Conservation (phyloP, 53 echinoderm and acorn worm species). For the Paelopatides confundens region DNA sequence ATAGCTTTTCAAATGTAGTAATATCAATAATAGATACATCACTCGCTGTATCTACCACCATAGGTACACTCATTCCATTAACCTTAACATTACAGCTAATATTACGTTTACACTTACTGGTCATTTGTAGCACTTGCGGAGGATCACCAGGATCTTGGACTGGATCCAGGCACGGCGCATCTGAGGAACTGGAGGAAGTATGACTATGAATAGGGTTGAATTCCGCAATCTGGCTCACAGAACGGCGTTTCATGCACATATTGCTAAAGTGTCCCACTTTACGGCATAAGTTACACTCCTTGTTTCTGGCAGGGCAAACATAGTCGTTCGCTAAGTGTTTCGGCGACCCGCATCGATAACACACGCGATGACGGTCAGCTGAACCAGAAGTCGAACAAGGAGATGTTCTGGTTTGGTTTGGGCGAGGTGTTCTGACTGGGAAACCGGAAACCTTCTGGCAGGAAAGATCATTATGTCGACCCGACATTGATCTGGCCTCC, state of each 20-base stretch:
- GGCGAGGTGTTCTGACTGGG: too few relatives aligned
- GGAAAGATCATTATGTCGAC: too few relatives aligned
- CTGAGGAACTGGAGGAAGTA: background rate
- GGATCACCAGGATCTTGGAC: too few relatives aligned
- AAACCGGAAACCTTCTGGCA: too few relatives aligned
- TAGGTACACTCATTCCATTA: background rate
- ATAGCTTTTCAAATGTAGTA: background rate
- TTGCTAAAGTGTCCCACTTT: constrained; percentile 12
- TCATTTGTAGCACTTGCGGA: too few relatives aligned
- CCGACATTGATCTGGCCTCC: too few relatives aligned
- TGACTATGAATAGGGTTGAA: background rate
- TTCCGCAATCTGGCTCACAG: background rate
- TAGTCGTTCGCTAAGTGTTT: constrained; percentile 33
- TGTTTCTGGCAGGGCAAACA: constrained; percentile 15
- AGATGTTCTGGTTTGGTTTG: too few relatives aligned
- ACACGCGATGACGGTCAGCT: too few relatives aligned
- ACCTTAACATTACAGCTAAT: background rate
- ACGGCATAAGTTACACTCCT: background rate
- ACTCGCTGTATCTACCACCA: constrained; percentile 13
- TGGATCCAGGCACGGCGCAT: too few relatives aligned
- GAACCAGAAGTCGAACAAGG: too few relatives aligned
- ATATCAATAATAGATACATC: background rate
- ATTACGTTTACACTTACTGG: too few relatives aligned
- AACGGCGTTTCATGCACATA: constrained; percentile 35
- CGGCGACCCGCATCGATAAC: constrained; percentile 44